These are phyloP conservation scores for Hemitrygon akajei DNA, from an alignment of 2,797 vertebrate species.

Conservation along the genomic window DNA sequence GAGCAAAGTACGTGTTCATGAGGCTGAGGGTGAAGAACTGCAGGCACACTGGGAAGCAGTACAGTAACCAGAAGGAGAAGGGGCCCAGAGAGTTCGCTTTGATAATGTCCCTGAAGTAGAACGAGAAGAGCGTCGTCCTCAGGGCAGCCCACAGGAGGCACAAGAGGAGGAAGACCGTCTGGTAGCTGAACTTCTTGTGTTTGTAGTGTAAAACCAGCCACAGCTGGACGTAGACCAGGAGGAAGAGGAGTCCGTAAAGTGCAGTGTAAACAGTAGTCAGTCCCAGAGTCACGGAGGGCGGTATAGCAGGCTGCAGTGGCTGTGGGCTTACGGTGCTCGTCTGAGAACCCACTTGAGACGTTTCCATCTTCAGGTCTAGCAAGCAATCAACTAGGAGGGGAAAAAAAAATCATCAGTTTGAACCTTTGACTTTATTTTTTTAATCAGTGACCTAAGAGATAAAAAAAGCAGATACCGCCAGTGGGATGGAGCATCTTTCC, in stretches of 20 bases:
- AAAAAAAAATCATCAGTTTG: neutral
- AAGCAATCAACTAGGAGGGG: neutral
- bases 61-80: conserved; percentile 73
- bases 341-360: conserved; percentile 47
- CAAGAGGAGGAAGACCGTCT: conserved; percentile 77
- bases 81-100: conserved; percentile 70
- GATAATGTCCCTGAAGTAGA: conserved; percentile 72
- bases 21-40: conserved; percentile 85
- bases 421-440: neutral
- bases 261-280: conserved; percentile 72
- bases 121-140: conserved; percentile 77
- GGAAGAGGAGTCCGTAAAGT: conserved; percentile 69
- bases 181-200: conserved; percentile 81
- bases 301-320: conserved; percentile 66
- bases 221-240: conserved; percentile 73
- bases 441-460: neutral
- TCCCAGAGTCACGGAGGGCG: conserved; percentile 71
- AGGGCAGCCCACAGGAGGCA: conserved; percentile 79
- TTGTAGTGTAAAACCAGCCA: conserved; percentile 72
- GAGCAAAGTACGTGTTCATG: conserved; percentile 80
- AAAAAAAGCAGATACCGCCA: neutral
- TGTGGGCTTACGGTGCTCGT: conserved; percentile 50
- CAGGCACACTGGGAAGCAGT: conserved; percentile 80
- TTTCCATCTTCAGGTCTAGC: conserved; percentile 31
- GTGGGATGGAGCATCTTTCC: neutral